Evolutionary conservation across 2,113 vertebrate species (phyloP), one percentile per base, ranked within the genome.

Genomic region (Hemiscyllium ocellatum): DNA sequence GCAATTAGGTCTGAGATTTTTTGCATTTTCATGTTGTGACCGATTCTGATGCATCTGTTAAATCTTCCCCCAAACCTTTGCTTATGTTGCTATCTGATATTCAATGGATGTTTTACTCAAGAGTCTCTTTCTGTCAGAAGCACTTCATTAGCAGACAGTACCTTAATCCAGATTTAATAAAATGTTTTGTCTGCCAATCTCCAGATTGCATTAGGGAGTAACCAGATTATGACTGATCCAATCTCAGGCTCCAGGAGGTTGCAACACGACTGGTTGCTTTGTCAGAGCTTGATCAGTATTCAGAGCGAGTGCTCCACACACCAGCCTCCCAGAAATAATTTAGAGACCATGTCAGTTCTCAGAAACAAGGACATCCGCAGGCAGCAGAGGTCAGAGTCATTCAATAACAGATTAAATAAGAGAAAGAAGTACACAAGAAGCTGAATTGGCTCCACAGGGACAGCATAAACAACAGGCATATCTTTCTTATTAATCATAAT

Each of bases 271-370:
- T 22, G 61, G 19, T 37, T 37, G 61, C 22, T 22, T 68, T 93
- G 61, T 37, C n/a, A 37, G 89, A 66, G 33, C n/a, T 22, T n/a
- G 61, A 66, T 93, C 89, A 93, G 89, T 93, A 93, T 93, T 93
- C 89, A 93, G 61, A n/a, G 33, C 8, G 61, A 37, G 61, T 68
- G 33, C 89, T 68, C 4, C 89, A 37, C n/a, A 42, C 89, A 68
- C n/a, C 89, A 93, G 61, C 1, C 29, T 93, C 89, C 33, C 89
- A 93, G 20, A 93, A n/a, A n/a, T 66, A 66, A 93, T 93, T 93
- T 93, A 93, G 56, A 93, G 89, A 66, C 17, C 61, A 22, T 37
- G 61, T 37, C 61, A 66, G 61, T 33, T 93, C 89, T 68, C 89
- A n/a, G 61, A 66, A 66, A 93, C 89, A 93, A 93, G 89, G 89